Conservation (phyloP, 2,797 vertebrate species). For the Ctenopoma multispine region DNA sequence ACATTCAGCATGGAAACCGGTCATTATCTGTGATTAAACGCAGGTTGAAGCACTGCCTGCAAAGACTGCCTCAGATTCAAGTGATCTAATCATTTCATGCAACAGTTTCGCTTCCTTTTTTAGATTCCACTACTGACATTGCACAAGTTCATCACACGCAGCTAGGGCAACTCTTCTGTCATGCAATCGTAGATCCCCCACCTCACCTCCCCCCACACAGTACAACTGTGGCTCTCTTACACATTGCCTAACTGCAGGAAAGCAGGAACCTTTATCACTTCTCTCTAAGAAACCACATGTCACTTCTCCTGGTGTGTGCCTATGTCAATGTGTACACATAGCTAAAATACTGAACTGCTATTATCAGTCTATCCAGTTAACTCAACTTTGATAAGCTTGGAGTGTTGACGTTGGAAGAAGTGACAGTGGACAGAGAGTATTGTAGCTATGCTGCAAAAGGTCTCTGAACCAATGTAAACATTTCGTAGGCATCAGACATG, state of each 20-base stretch:
- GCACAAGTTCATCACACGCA: neutral
- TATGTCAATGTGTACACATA: slow-evolving; percentile 6
- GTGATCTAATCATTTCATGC: slow-evolving; percentile 4
- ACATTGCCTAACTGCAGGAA: neutral
- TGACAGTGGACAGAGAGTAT: neutral
- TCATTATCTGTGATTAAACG: slow-evolving; percentile 2
- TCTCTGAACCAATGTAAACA: slow-evolving; percentile 25
- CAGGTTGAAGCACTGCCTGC: neutral
- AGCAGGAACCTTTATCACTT: neutral
- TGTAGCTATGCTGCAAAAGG: slow-evolving; percentile 1
- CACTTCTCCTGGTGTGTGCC: neutral
- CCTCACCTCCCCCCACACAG: neutral
- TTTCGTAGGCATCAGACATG: slow-evolving; percentile 4
- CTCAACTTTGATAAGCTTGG: neutral
- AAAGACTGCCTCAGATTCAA: neutral
- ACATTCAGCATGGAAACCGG: neutral
- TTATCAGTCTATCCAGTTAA: neutral
- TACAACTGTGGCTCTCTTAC: neutral
- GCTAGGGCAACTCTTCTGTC: neutral
- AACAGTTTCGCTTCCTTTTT: slow-evolving; percentile 13
- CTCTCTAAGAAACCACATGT: neutral
- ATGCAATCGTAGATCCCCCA: neutral
- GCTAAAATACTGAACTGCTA: neutral
- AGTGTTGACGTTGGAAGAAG: neutral
- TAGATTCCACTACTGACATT: slow-evolving; percentile 6